Base-by-base conservation (phyloP, 2,888 invertebrate species). In the Agrochola circellaris region DNA sequence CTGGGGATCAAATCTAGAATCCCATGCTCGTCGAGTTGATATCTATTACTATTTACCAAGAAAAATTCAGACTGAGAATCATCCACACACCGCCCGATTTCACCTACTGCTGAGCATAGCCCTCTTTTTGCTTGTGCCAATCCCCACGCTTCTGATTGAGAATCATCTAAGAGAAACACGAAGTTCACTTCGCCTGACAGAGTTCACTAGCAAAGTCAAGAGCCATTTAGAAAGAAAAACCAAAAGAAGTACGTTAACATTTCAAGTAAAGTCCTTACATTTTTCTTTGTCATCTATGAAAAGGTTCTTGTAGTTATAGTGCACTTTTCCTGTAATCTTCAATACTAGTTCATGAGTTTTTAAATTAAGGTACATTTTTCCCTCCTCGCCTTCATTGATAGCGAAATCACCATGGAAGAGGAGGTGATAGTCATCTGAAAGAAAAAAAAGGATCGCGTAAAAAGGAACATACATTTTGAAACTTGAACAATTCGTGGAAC, bases 241-340 rank as follows among this genome's bases (percentile, higher is more conserved):
- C 17, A 48, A 48, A 48, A 51, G 51, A 26, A 58, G 7, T 15
- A 58, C 15, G 17, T 17, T 67, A 13, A 34, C 3, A 17, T 45
- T 9, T 17, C 34, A 48, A 51, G 9, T 4, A 54, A 9, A 30
- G 1, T 42, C 8, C 84, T 81, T 58, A 84, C 85, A 78, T 80
- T 82, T 78, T 61, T 66, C 48, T 30, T 64, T 45, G 23, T 80
- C 83, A 15, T 74, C 80, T 54, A 77, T 34, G 23, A 61, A 73
- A 3, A 79, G 58, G n/a, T 85, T 76, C 17, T 60, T 38, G 42
- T 64, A 81, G 4, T 78, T 67, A 62, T 81, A 81, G 17, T 54
- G 61, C 3, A 83, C 64, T 34, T 76, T 83, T 38, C 75, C 83
- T 60, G 51, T 58, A 15, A 20, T 6, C 1, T 73, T 71, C 2